Evolutionary conservation across 1,140 invertebrate species (phyloP), one percentile per base, ranked within the genome.

Genomic region (Aleiodes sp.): DNA sequence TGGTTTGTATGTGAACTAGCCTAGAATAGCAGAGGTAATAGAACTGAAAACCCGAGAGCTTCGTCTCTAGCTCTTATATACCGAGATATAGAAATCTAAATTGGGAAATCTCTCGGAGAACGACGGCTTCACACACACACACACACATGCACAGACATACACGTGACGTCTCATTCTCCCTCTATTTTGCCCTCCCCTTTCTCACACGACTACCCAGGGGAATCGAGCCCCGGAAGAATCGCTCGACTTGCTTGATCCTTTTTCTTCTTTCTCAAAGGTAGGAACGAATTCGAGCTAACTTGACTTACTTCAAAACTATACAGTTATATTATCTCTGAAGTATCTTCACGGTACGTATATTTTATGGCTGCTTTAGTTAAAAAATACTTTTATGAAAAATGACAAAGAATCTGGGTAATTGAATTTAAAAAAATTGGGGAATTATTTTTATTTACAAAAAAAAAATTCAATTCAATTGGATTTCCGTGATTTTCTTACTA

Each of bases 71-170:
- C 16, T 24, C 21, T 24, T 52, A 52, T 52, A 52, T 12, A 52
- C n/a, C n/a, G 3, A 52, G 1, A 24, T 52, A 52, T 52, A 21
- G 19, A 52, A 24, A 56, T 66, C 37, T 66, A 66, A 71, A 71
- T 71, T 66, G 62, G 52, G 68, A 70, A 64, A 70, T 64, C 62
- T 68, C 33, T 61, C 56, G 60, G 16, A 14, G 31, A 37, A 43
- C 21, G 16, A 31, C 35, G 2, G 12, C 31, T 9, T 19, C 35
- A 16, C n/a, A n/a, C n/a, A n/a, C n/a, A n/a, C n/a, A n/a, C n/a
- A n/a, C n/a, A n/a, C n/a, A n/a, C n/a, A n/a, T n/a, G n/a, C n/a
- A n/a, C n/a, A n/a, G n/a, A n/a, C n/a, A n/a, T n/a, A n/a, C n/a
- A n/a, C n/a, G n/a, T n/a, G n/a, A n/a, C n/a, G n/a, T n/a, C n/a